These are phyloP conservation scores for Hedya salicella DNA, from an alignment of 2,888 invertebrate genomes.

Conservation along the genomic window DNA sequence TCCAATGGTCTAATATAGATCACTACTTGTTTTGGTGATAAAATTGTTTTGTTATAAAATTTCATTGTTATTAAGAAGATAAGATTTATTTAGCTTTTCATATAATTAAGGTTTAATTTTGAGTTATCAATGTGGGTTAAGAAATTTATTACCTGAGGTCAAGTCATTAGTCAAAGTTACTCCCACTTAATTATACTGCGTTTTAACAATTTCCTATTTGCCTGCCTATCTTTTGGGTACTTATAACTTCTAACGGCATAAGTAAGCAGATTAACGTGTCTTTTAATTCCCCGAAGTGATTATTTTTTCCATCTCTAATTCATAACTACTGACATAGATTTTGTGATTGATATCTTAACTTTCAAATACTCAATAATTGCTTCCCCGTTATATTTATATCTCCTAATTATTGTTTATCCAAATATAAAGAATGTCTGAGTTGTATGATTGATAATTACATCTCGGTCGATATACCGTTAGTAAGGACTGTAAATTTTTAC, in stretches of 20 bases:
- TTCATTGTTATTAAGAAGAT: conserved; percentile 18
- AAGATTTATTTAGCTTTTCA: conserved; percentile 13
- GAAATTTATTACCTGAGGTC: conserved; percentile 34
- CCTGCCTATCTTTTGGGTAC: conserved; percentile 3
- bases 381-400: conserved; percentile 31
- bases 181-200: conserved; percentile 35
- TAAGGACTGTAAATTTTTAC: conserved; percentile 19
- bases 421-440: conserved; percentile 38
- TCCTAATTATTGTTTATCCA: conserved; percentile 44
- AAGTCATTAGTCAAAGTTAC: conserved; percentile 41
- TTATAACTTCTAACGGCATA: conserved; percentile 25
- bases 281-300: conserved; percentile 15
- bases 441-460: conserved; percentile 45
- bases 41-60: conserved; percentile 23
- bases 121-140: conserved; percentile 39
- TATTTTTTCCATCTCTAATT: conserved; percentile 23
- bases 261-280: conserved; percentile 14
- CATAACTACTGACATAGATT: conserved; percentile 33
- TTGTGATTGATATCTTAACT: conserved; percentile 34
- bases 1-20: conserved; percentile 40
- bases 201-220: conserved; percentile 22
- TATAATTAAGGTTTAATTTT: conserved; percentile 51
- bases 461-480: conserved; percentile 32
- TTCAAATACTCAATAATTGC: conserved; percentile 25
- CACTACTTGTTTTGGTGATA: conserved; percentile 30